phyloP scores from a whole-genome alignment of 2,888 invertebrate genomes.

The Nephrotoma guestfalica region DNA sequence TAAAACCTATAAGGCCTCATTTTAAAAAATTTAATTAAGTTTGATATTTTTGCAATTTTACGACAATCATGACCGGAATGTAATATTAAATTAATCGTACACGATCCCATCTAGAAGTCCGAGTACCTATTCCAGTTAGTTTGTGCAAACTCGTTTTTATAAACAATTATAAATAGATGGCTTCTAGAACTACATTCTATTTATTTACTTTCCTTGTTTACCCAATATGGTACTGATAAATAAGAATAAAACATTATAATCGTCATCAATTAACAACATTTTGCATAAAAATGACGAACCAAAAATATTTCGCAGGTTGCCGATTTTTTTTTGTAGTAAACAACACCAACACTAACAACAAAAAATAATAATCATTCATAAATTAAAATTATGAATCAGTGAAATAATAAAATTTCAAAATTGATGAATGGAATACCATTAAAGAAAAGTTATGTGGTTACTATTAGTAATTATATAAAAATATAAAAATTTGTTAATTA shows the following conservation, averaged over 20 bases:
- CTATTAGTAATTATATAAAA: not conserved
- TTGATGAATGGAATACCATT: not conserved
- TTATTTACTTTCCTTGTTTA: not conserved
- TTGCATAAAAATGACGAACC: not conserved
- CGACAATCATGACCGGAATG: no score
- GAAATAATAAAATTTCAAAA: not conserved
- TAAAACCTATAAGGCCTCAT: no score
- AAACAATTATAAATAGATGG: no score
- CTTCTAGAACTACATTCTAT: not conserved
- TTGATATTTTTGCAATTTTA: no score
- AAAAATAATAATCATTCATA: not conserved
- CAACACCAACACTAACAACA: not conserved
- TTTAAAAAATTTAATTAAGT: no score
- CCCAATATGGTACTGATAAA: not conserved
- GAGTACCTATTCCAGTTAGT: no score
- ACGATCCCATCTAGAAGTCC: no score
- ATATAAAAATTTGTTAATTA: not conserved
- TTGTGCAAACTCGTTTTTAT: no score
- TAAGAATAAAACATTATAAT: not conserved
- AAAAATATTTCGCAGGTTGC: not conserved
- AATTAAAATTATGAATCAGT: not conserved
- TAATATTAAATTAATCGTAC: no score
- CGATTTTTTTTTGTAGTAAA: not conserved
- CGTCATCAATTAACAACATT: not conserved
- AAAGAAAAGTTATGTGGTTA: not conserved